A percentile compares a stretch with the other conserved stretches of the same genome.
phyloP scores from a whole-genome alignment of 2,888 invertebrate genomes.

The Orchestes rusci region DNA sequence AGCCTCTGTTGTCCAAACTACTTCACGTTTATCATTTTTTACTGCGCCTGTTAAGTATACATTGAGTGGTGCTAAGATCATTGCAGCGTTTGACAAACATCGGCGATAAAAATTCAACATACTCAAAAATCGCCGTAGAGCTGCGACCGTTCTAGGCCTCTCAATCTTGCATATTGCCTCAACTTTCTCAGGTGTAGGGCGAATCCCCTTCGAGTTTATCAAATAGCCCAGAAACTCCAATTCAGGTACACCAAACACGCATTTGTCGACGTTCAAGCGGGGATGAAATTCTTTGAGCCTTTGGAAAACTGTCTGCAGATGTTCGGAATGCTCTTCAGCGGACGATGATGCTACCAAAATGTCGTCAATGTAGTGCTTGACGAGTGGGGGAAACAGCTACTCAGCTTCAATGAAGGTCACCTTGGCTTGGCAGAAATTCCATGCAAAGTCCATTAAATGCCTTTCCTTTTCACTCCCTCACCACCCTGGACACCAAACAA shows the following conservation, averaged over 20 bases:
- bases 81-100: too few species aligned
- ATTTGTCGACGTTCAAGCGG: too few species aligned
- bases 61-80: constrained; percentile 15
- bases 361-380: too few species aligned
- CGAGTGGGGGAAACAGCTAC: too few species aligned
- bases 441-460: too few species aligned
- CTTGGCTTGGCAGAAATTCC: too few species aligned
- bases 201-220: not conserved
- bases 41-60: not conserved
- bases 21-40: not conserved
- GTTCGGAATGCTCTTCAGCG: constrained; percentile 28
- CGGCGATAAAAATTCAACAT: constrained; percentile 24
- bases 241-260: not conserved
- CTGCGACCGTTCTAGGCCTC: constrained; percentile 13
- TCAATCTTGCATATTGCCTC: constrained; percentile 19
- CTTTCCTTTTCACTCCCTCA: too few species aligned
- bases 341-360: too few species aligned
- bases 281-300: too few species aligned
- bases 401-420: too few species aligned
- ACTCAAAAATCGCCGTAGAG: constrained; percentile 20
- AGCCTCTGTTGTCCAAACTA: not conserved
- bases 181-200: not conserved
- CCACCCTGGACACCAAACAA: too few species aligned
- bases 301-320: constrained; percentile 18
- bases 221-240: not conserved